These are phyloP conservation scores for Acanthurus lineatus DNA, from an alignment of 2,797 vertebrate genomes.

Conservation along the genomic window DNA sequence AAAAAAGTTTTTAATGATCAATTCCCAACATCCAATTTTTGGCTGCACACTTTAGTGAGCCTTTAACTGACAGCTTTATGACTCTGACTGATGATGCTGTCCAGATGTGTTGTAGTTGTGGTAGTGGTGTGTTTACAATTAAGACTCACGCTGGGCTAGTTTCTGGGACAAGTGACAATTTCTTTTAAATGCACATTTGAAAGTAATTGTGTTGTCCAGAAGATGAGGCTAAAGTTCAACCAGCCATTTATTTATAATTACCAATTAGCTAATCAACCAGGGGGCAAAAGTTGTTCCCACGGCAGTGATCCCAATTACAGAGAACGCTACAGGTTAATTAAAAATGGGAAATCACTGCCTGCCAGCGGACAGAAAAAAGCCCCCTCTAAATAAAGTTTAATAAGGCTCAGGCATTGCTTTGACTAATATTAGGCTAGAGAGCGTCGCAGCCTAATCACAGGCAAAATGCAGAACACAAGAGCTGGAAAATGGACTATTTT, in stretches of 20 bases:
- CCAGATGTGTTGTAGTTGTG: not conserved
- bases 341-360: slow-evolving; percentile 42
- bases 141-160: not conserved
- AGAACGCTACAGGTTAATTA: slow-evolving; percentile 73
- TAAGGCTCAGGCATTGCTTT: slow-evolving; percentile 9
- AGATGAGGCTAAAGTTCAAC: slow-evolving; percentile 46
- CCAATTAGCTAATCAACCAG: slow-evolving; percentile 71
- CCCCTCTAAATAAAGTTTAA: slow-evolving; percentile 39
- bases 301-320: slow-evolving; percentile 51
- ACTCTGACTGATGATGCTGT: not conserved
- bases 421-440: slow-evolving; percentile 28
- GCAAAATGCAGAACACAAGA: slow-evolving; percentile 1
- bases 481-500: slow-evolving; percentile 5
- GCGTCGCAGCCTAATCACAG: slow-evolving; percentile 11
- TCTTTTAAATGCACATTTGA: slow-evolving; percentile 13
- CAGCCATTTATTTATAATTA: slow-evolving; percentile 76
- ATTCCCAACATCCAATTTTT: not conserved
- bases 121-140: not conserved
- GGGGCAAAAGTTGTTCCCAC: slow-evolving; percentile 46
- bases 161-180: not conserved
- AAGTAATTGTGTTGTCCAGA: slow-evolving; percentile 26
- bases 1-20: not conserved
- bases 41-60: not conserved
- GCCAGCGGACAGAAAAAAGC: slow-evolving; percentile 18
- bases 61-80: not conserved